Evolutionary conservation across 2,113 vertebrate species (phyloP), one percentile per base, ranked within the genome.

Genomic region (Marcusenius ussheri): DNA sequence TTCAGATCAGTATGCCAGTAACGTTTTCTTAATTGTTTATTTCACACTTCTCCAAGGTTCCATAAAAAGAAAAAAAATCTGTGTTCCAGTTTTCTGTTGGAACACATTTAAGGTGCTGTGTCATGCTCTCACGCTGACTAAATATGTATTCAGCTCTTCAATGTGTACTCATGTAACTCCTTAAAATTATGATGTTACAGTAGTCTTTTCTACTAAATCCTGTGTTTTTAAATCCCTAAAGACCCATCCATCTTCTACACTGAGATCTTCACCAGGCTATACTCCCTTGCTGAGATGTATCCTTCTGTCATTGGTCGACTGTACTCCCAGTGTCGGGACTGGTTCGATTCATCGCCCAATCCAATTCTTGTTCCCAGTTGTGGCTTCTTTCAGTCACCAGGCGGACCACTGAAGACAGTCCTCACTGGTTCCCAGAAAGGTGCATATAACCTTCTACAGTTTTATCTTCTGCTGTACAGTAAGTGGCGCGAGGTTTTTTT

Each of bases 371-470:
- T 96, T 50, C 97, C 96, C 0, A 94, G 93, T 0, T 77, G 92
- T 11, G 95, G 94, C 24, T 97, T 97, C 93, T 95, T 98, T 80
- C 95, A 95, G 88, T 93, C 95, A 24, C 96, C 97, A 0, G 96
- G 94, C 1, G 95, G 94, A 9, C 93, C 95, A 19, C 95, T 97
- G 11, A 92, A 88, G 45, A 94, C 93, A 17, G 95, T 58, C 0
- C 93, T 97, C 89, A 93, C 91, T 0, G 88, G 95, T 1, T 95
- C 96, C 91, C 95, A 95, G 39, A 94, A 94, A 97, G 97, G 96
- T 94, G 84, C 53, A 91, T 21, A 11, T 4, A 5, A 5, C 62
- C 45, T 84, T 84, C 42, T 46, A 47, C 42, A 84, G 45, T 24
- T 84, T 24, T 47, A n/a, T 84, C 83, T 47, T 84, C 83, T 84